A percentile compares a stretch with the other conserved stretches of the same genome.
These are phyloP conservation scores for Trichosurus vulpecula DNA, from an alignment of 2,797 vertebrate genomes.

Conservation along the genomic window DNA sequence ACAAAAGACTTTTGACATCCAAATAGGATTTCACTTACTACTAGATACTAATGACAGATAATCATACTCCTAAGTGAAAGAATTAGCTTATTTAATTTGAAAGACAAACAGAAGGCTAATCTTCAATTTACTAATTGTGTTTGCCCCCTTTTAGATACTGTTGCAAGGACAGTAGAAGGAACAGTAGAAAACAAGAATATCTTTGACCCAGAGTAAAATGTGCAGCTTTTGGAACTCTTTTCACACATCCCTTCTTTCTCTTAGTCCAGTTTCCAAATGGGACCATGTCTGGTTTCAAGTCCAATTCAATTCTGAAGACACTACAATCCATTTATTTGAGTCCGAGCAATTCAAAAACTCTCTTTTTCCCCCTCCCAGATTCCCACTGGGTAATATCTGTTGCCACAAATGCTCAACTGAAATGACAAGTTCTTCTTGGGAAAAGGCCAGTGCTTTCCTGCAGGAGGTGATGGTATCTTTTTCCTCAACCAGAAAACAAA, in stretches of 20 bases:
- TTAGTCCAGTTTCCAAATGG: constrained; percentile 78
- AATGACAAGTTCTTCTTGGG: constrained; percentile 75
- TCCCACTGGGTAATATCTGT: constrained; percentile 78
- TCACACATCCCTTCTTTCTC: constrained; percentile 75
- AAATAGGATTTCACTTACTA: not conserved
- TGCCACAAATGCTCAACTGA: constrained; percentile 65
- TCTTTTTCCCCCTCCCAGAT: constrained; percentile 79
- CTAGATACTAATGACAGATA: not conserved
- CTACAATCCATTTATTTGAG: constrained; percentile 79
- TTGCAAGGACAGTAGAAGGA: constrained; percentile 12
- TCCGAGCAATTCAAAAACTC: constrained; percentile 74
- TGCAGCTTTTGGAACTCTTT: constrained; percentile 68
- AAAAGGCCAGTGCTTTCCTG: constrained; percentile 73
- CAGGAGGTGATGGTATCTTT: constrained; percentile 74
- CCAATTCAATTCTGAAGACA: constrained; percentile 76
- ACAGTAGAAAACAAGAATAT: constrained; percentile 50
- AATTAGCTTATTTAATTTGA: not conserved
- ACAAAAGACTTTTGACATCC: not conserved
- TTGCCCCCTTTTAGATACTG: constrained; percentile 38
- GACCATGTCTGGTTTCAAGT: constrained; percentile 77
- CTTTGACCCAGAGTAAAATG: constrained; percentile 60
- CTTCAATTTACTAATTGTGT: not conserved
- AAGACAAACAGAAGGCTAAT: not conserved
- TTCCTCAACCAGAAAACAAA: constrained; percentile 74
- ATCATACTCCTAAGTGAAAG: constrained; percentile 9